Conservation (phyloP, 2,888 invertebrate genomes). For the Ennomos erosarius region DNA sequence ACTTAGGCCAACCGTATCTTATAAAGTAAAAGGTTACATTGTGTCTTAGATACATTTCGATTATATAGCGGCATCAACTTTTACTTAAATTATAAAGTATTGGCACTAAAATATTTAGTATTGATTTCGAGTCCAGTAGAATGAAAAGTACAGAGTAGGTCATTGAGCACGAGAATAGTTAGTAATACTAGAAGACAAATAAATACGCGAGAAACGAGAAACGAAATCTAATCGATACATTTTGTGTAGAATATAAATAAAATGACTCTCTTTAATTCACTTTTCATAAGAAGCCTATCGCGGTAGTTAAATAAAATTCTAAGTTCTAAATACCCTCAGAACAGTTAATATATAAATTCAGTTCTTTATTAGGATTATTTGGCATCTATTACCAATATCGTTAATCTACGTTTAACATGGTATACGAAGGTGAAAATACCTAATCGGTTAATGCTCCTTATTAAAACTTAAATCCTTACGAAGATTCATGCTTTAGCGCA, state of each 20-base stretch:
- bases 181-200: slow-evolving; percentile 35
- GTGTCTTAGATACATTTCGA: slow-evolving; percentile 53
- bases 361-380: slow-evolving; percentile 85
- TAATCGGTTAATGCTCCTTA: slow-evolving; percentile 73
- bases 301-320: slow-evolving; percentile 74
- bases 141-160: slow-evolving; percentile 45
- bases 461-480: slow-evolving; percentile 65
- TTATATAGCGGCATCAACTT: slow-evolving; percentile 60
- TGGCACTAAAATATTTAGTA: slow-evolving; percentile 79
- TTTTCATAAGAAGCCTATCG: slow-evolving; percentile 52
- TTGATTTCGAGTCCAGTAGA: slow-evolving; percentile 50
- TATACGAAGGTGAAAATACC: slow-evolving; percentile 81
- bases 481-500: slow-evolving; percentile 55
- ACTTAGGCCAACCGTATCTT: slow-evolving; percentile 79
- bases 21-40: slow-evolving; percentile 58
- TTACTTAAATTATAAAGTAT: slow-evolving; percentile 73
- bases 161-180: slow-evolving; percentile 60
- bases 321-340: slow-evolving; percentile 83
- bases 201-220: slow-evolving; percentile 31
- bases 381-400: slow-evolving; percentile 83
- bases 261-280: slow-evolving; percentile 52
- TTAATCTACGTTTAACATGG: slow-evolving; percentile 80
- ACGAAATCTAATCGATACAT: slow-evolving; percentile 37
- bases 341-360: slow-evolving; percentile 85
- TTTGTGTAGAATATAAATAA: slow-evolving; percentile 50